Percentiles rank a stretch among this genome's conserved stretches.
Evolutionary conservation across 2,888 invertebrate species (phyloP).

Genomic region (Pristionchus japonicus): DNA sequence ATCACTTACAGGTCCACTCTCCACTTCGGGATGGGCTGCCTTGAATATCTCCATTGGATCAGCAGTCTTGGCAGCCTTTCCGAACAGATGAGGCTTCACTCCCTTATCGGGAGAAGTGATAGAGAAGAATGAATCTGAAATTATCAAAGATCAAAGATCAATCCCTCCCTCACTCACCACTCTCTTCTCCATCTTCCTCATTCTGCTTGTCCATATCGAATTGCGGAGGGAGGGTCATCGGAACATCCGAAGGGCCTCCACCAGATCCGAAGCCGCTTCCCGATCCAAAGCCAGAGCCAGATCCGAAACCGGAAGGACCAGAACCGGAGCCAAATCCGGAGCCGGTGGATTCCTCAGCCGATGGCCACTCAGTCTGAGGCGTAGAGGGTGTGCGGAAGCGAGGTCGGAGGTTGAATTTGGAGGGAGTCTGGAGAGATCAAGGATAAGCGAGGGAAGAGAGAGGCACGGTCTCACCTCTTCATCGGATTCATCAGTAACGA

Average conservation of each 20-base stretch:
- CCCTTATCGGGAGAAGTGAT: conserved; percentile 36
- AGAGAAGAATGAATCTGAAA: conserved; percentile 44
- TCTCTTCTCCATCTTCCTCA: not conserved
- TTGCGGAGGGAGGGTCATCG: conserved; percentile 47
- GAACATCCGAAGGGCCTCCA: conserved; percentile 13
- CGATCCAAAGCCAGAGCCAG: not conserved
- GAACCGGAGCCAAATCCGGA: not conserved
- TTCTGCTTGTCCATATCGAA: conserved; percentile 45
- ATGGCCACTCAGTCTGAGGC: conserved; percentile 3
- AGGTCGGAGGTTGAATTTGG: conserved; percentile 39
- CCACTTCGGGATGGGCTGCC: not conserved
- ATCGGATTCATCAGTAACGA: conserved; percentile 9
- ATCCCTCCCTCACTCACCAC: not conserved
- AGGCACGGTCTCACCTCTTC: not conserved
- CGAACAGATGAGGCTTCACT: conserved; percentile 45
- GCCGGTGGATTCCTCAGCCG: not conserved
- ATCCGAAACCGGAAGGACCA: not conserved
- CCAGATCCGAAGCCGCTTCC: not conserved
- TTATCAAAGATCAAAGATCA: conserved; percentile 13
- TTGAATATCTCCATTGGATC: conserved; percentile 41
- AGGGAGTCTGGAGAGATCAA: conserved; percentile 28
- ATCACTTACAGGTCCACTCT: not conserved
- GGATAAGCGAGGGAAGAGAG: not conserved
- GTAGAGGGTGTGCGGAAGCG: conserved; percentile 29
- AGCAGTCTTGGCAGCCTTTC: not conserved